Base-by-base conservation (phyloP, 2,797 vertebrate genomes). In the Ataeniobius toweri region DNA sequence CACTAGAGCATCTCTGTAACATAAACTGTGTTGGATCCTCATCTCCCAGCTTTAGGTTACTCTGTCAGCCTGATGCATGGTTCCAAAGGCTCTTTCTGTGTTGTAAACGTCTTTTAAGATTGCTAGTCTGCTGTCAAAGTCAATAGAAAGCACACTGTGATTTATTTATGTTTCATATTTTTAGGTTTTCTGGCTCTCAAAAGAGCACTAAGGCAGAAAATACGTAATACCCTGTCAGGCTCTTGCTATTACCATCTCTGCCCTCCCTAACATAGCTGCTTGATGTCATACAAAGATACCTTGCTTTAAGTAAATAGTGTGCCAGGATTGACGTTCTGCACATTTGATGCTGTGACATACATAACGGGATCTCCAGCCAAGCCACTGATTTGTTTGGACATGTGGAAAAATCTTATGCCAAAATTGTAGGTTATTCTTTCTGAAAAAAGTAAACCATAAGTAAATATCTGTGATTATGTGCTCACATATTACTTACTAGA, bases 391-490 rank as follows among this genome's bases (percentile, higher is more conserved):
- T 44, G 39, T 44, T 68, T 44, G 12, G 65, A n/a, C 65, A 67
- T 44, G 65, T 44, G 44, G 65, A 69, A 46, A 46, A 69, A 6
- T 16, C 67, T 41, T 41, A 46, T n/a, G 41, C 41, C 67, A 13
- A 14, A n/a, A 46, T n/a, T 69, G 3, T 24, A 13, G 70, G 22
- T 36, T 74, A 46, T 73, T 18, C 26, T 55, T 28, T 70, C 28
- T 51, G 51, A 59, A n/a, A 59, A 74, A 28, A 68, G 44, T 74
- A 76, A 81, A 78, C 76, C 13, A 51, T 31, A 1, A 55, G 74
- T 53, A 58, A 58, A 75, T 39, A 22, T 26, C n/a, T 13, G 74
- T 31, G 41, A 10, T 16, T 10, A 6, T 51, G 6, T 26, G 4
- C 22, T 18, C 24, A 12, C 48, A 74, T 20, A 14, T 59, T 72